Conservation (phyloP, 2,797 vertebrate species). For the Muraenolepis orangiensis region DNA sequence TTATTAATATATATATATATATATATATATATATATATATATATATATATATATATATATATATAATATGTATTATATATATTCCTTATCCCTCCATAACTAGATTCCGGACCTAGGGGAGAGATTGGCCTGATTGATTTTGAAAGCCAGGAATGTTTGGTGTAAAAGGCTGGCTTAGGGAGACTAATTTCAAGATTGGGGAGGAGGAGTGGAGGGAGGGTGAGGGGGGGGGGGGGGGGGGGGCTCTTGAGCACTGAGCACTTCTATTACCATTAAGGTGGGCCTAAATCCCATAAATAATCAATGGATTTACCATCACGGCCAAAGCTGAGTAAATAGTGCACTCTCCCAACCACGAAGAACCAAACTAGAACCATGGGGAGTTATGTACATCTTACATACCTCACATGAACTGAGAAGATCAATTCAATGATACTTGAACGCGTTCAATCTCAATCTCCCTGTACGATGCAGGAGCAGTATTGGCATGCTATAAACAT, state of each 20-base stretch:
- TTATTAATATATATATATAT: constrained; percentile 9
- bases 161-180: constrained; percentile 33
- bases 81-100: constrained; percentile 38
- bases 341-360: background rate
- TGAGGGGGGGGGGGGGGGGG: too few species aligned
- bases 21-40: background rate
- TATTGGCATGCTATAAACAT: constrained; percentile 46
- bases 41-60: background rate
- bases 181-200: constrained; percentile 36
- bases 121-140: constrained; percentile 42
- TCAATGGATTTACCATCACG: constrained; percentile 18
- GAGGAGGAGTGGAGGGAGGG: constrained; percentile 10
- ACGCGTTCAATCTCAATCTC: constrained; percentile 17
- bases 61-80: constrained; percentile 8
- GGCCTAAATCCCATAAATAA: constrained; percentile 31
- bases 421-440: constrained; percentile 7
- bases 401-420: constrained; percentile 14
- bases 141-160: constrained; percentile 41
- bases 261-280: constrained; percentile 27
- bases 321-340: constrained; percentile 22
- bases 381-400: constrained; percentile 22
- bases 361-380: constrained; percentile 19
- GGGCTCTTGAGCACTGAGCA: constrained; percentile 30
- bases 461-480: constrained; percentile 30
- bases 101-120: constrained; percentile 33